These are phyloP conservation scores for Scophthalmus maximus DNA, from an alignment of 2,113 vertebrate species.

Conservation along the genomic window DNA sequence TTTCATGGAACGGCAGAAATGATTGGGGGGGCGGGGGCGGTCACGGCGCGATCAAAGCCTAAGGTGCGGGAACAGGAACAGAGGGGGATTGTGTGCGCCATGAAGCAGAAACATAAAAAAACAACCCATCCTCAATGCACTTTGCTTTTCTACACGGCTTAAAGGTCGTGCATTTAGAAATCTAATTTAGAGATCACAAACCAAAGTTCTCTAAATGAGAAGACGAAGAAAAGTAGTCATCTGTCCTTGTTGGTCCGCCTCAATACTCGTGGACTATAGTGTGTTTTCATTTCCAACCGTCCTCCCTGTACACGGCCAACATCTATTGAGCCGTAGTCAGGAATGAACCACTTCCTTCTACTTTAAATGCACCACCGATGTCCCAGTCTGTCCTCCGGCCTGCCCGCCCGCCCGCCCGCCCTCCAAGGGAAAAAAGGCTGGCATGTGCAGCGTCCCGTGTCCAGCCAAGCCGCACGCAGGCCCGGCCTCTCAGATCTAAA, in stretches of 20 bases:
- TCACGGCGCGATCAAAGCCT: conserved; percentile 45
- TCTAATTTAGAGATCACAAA: too few species aligned
- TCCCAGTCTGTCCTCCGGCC: conserved; percentile 26
- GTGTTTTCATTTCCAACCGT: not conserved
- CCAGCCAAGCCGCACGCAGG: conserved; percentile 49
- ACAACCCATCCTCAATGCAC: conserved; percentile 39
- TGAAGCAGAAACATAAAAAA: conserved; percentile 47
- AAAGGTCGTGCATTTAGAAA: too few species aligned
- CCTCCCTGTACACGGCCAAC: not conserved
- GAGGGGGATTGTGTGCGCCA: conserved; percentile 18
- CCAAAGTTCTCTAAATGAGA: too few species aligned
- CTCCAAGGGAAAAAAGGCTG: too few species aligned
- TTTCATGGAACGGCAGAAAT: conserved; percentile 50
- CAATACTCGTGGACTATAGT: not conserved
- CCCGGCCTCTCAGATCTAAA: conserved; percentile 54
- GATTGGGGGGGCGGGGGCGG: conserved; percentile 34
- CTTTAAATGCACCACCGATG: conserved; percentile 50
- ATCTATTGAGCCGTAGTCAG: conserved; percentile 24
- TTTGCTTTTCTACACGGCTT: conserved; percentile 18
- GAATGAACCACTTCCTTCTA: conserved; percentile 38
- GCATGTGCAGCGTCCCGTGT: conserved; percentile 36
- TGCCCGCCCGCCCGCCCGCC: too few species aligned
- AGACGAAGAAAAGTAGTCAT: too few species aligned
- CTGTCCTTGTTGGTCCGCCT: too few species aligned
- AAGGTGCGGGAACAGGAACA: conserved; percentile 36